Percentiles rank a stretch among this genome's conserved stretches.
Evolutionary conservation across 1,140 invertebrate species (phyloP).

Genomic region (Melitaea cinxia): DNA sequence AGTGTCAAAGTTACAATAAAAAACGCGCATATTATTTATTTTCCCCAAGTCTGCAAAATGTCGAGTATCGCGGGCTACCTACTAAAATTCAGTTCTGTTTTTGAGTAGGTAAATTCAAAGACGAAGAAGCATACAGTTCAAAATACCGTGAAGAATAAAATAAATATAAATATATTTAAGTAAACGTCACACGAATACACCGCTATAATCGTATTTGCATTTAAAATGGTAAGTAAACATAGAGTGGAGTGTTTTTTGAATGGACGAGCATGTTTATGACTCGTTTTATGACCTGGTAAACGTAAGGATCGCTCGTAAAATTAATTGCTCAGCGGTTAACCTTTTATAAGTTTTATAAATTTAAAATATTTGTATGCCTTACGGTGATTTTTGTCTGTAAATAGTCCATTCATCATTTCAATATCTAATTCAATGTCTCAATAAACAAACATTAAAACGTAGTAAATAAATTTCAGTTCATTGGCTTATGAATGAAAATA

Average conservation of each 20-base stretch:
- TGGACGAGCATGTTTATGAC: slow-evolving; percentile 73
- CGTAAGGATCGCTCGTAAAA: slow-evolving; percentile 75
- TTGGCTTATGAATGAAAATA: not conserved
- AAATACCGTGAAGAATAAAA: slow-evolving; percentile 15
- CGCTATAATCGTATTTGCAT: slow-evolving; percentile 65
- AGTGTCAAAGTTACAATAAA: slow-evolving; percentile 81
- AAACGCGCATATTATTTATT: slow-evolving; percentile 69
- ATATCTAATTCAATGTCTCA: not conserved
- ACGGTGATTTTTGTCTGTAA: slow-evolving; percentile 22
- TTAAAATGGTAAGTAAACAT: slow-evolving; percentile 76
- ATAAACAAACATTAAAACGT: not conserved
- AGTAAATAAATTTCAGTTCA: not conserved
- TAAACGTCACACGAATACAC: slow-evolving; percentile 28
- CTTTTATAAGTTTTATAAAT: slow-evolving; percentile 40
- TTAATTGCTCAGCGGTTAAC: slow-evolving; percentile 54
- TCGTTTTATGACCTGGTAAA: slow-evolving; percentile 78
- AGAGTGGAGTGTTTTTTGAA: slow-evolving; percentile 66
- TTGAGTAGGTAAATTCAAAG: slow-evolving; percentile 11
- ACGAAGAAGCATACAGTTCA: slow-evolving; percentile 3
- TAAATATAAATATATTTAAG: slow-evolving; percentile 35
- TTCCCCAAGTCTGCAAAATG: slow-evolving; percentile 59
- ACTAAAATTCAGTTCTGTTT: slow-evolving; percentile 24
- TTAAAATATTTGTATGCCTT: slow-evolving; percentile 32
- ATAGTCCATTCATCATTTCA: slow-evolving; percentile 1
- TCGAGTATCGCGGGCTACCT: slow-evolving; percentile 42